These are phyloP conservation scores for Conopomorpha cramerella DNA, from an alignment of 1,140 invertebrate genomes.

Conservation along the genomic window DNA sequence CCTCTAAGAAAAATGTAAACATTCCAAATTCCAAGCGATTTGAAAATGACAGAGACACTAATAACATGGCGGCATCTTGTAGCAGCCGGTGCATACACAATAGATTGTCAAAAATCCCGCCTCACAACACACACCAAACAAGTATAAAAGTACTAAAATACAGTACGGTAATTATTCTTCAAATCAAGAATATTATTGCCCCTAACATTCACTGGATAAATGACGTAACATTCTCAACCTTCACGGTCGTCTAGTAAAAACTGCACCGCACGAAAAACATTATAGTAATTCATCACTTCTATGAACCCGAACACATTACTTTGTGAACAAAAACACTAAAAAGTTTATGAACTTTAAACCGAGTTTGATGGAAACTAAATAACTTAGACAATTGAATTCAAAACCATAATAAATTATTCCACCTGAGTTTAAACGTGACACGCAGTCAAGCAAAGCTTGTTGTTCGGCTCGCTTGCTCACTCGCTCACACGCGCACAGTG, in stretches of 20 bases:
- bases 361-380: constrained; percentile 19
- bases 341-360: constrained; percentile 20
- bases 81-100: constrained; percentile 45
- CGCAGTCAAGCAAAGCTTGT: constrained; percentile 54
- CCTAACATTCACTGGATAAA: too few species aligned
- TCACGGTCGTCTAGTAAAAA: constrained; percentile 48
- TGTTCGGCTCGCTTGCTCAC: constrained; percentile 35
- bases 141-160: too few species aligned
- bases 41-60: constrained; percentile 56
- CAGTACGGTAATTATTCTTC: too few species aligned
- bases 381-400: constrained; percentile 34
- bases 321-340: too few species aligned
- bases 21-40: too few species aligned
- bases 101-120: too few species aligned
- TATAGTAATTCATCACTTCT: neutral
- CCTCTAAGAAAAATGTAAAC: too few species aligned
- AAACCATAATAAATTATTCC: constrained; percentile 41
- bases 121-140: too few species aligned
- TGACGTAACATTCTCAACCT: constrained; percentile 60
- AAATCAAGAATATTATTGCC: too few species aligned
- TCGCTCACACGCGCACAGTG: too few species aligned
- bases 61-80: constrained; percentile 57
- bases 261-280: neutral
- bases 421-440: constrained; percentile 52
- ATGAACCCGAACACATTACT: neutral